phyloP scores from a whole-genome alignment of 1,140 invertebrate species.

The Branchinecta lindahli region DNA sequence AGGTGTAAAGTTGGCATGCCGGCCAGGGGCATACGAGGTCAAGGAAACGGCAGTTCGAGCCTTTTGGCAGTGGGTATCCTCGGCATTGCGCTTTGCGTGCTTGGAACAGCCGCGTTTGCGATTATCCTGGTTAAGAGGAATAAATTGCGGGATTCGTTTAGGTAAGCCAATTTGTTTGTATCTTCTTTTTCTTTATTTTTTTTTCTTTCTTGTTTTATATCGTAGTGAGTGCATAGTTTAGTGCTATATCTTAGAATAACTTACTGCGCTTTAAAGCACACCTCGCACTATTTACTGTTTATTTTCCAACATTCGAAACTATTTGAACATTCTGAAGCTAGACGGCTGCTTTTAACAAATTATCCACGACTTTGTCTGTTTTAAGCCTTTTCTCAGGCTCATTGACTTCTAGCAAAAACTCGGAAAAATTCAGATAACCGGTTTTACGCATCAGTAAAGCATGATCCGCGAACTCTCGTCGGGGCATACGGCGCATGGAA shows the following conservation, averaged over 20 bases:
- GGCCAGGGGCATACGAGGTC: not conserved
- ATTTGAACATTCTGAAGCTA: too few species aligned
- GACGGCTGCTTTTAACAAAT: too few species aligned
- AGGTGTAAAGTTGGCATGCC: not conserved
- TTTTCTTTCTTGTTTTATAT: not conserved
- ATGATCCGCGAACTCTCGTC: too few species aligned
- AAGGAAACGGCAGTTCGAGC: not conserved
- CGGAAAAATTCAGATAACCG: too few species aligned
- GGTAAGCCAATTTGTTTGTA: not conserved
- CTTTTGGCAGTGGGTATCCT: not conserved
- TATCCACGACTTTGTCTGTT: too few species aligned
- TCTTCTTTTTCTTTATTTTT: not conserved
- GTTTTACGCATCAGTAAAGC: too few species aligned
- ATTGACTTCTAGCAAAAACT: too few species aligned
- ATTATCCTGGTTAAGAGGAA: not conserved
- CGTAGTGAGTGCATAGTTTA: not conserved
- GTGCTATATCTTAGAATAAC: not conserved
- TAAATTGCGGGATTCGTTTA: not conserved
- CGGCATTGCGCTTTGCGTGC: not conserved
- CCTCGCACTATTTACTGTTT: too few species aligned
- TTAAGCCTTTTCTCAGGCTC: too few species aligned
- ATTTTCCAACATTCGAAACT: too few species aligned
- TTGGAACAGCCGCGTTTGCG: not conserved
- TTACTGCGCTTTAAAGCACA: too few species aligned
- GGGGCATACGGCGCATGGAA: too few species aligned